These are phyloP conservation scores for Maniola hyperantus DNA, from an alignment of 2,888 invertebrate species.

Conservation along the genomic window DNA sequence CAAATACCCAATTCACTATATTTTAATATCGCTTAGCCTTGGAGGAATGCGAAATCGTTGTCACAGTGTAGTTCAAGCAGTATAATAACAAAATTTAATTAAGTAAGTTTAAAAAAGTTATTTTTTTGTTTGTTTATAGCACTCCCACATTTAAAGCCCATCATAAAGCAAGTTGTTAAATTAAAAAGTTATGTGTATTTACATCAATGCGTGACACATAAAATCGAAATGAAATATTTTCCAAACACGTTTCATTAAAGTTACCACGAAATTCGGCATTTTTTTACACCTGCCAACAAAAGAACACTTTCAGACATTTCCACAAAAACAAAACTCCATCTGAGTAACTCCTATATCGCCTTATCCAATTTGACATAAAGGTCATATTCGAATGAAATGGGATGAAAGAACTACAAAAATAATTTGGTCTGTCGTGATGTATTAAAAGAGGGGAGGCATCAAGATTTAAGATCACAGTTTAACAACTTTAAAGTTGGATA, in stretches of 20 bases:
- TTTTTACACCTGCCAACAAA: constrained; percentile 65
- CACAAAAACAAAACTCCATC: constrained; percentile 10
- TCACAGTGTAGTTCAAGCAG: too few relatives aligned
- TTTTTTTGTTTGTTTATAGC: too few relatives aligned
- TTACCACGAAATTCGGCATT: constrained; percentile 47
- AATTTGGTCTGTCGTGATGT: constrained; percentile 43
- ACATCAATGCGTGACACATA: constrained; percentile 9
- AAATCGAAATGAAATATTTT: constrained; percentile 9
- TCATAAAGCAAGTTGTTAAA: too few relatives aligned
- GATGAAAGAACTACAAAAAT: constrained; percentile 13
- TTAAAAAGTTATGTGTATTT: not conserved
- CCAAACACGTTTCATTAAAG: constrained; percentile 11
- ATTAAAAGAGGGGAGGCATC: constrained; percentile 49
- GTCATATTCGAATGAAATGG: constrained; percentile 20
- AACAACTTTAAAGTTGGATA: not conserved
- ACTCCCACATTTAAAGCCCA: too few relatives aligned
- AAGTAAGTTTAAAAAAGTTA: too few relatives aligned
- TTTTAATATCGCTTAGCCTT: too few relatives aligned
- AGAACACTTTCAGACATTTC: constrained; percentile 47
- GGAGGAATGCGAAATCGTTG: too few relatives aligned
- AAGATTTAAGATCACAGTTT: constrained; percentile 46
- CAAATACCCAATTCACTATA: too few relatives aligned
- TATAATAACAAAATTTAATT: too few relatives aligned
- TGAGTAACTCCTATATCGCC: not conserved
- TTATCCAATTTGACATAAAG: constrained; percentile 17